Base-by-base conservation (phyloP, 2,888 invertebrate species). In the Seira musarum region DNA sequence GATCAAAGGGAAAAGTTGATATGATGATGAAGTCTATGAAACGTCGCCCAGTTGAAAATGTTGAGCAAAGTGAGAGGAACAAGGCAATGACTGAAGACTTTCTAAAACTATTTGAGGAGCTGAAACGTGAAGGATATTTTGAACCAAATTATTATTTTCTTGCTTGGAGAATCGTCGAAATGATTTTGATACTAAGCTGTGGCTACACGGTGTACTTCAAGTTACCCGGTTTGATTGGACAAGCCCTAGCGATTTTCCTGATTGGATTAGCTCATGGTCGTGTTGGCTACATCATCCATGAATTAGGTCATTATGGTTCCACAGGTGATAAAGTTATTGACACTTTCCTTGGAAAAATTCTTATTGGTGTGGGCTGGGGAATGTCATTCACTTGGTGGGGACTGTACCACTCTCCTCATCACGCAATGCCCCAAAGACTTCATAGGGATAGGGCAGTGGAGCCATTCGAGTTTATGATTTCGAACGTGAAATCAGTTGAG, bases 371-470 rank as follows among this genome's bases (percentile, higher is more conserved):
- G 15, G 80, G 84, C 0, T 22, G 79, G 1, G 84, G 81, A n/a
- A 21, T 83, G 1, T 85, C 84, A 1, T 80, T 77, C 15, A 81
- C 80, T 1, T 84, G 83, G 83, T 85, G 85, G 85, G 65, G 74
- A 49, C 30, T 82, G 22, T 80, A 80, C n/a, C 85, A 85, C 70
- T 84, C 83, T 53, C 60, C 82, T 22, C 85, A 85, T 73, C 85
- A 85, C 66, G 84, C 84, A 1, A 85, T 85, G 85, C 85, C 85
- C 0, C 83, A 85, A 19, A n/a, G n/a, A n/a, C n/a, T n/a, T n/a
- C n/a, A n/a, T n/a, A n/a, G n/a, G n/a, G n/a, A n/a, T n/a, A n/a
- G n/a, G n/a, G n/a, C n/a, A n/a, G n/a, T n/a, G n/a, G n/a, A n/a
- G n/a, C n/a, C n/a, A n/a, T n/a, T n/a, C n/a, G n/a, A n/a, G n/a